phyloP scores from a whole-genome alignment of 2,113 vertebrate genomes.

The Paraplagusia blochii region DNA sequence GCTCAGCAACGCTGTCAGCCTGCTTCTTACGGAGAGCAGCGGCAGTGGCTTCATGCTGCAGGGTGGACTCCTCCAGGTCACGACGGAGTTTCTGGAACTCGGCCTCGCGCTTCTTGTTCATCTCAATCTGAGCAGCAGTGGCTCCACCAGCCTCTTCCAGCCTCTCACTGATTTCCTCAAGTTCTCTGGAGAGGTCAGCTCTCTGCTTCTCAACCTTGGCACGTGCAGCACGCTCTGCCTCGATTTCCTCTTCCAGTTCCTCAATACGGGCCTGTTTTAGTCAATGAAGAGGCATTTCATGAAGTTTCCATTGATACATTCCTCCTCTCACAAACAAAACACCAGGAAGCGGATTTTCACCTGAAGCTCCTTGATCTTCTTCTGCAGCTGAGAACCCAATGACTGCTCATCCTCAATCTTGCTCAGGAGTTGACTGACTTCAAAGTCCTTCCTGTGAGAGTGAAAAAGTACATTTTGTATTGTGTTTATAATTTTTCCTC shows the following conservation, averaged over 20 bases:
- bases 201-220: constrained; percentile 85
- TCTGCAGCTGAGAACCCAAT: constrained; percentile 29
- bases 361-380: background rate
- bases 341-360: background rate
- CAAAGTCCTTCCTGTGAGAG: constrained; percentile 57
- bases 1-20: constrained; percentile 33
- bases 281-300: background rate
- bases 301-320: background rate
- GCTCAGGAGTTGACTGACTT: constrained; percentile 46
- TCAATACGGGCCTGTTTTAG: constrained; percentile 66
- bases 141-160: constrained; percentile 75
- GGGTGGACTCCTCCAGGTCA: constrained; percentile 87
- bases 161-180: constrained; percentile 88
- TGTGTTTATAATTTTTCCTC: too few species aligned
- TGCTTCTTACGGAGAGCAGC: constrained; percentile 84
- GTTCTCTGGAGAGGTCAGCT: constrained; percentile 82
- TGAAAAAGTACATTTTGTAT: background rate
- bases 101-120: constrained; percentile 57
- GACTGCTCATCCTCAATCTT: constrained; percentile 67
- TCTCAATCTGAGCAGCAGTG: constrained; percentile 59
- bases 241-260: constrained; percentile 74
- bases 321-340: too few species aligned
- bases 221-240: constrained; percentile 73
- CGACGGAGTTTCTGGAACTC: constrained; percentile 84
- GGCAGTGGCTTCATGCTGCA: constrained; percentile 88